These are phyloP conservation scores for Metallyticus violacea DNA, from an alignment of 2,888 invertebrate species.

Conservation along the genomic window DNA sequence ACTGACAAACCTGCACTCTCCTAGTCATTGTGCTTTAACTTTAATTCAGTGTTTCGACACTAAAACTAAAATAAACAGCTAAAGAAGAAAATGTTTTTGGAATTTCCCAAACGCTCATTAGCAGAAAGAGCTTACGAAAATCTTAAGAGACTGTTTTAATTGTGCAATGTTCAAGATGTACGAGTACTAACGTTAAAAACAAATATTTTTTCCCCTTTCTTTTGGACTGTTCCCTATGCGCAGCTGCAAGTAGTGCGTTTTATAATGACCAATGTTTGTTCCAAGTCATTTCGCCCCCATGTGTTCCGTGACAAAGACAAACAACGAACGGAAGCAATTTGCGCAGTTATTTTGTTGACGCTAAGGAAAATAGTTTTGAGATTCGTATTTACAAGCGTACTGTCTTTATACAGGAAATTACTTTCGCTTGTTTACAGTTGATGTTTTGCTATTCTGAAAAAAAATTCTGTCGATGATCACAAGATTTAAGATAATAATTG, in stretches of 20 bases:
- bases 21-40: too few species aligned
- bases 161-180: background rate
- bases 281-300: background rate
- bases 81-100: background rate
- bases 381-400: background rate
- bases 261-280: background rate
- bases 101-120: background rate
- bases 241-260: background rate
- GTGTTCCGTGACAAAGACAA: background rate
- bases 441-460: too few species aligned
- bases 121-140: background rate
- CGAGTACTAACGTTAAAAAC: background rate
- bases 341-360: too few species aligned
- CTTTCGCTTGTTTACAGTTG: too few species aligned
- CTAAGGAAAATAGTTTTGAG: background rate
- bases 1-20: too few species aligned
- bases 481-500: too few species aligned
- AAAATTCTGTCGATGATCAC: too few species aligned
- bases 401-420: too few species aligned
- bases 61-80: too few species aligned
- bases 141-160: background rate
- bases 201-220: background rate
- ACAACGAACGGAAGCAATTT: too few species aligned
- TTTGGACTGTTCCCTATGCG: background rate
- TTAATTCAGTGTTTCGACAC: too few species aligned